Evolutionary conservation across 2,113 vertebrate genomes (phyloP).

Genomic region (Meleagris gallopavo): DNA sequence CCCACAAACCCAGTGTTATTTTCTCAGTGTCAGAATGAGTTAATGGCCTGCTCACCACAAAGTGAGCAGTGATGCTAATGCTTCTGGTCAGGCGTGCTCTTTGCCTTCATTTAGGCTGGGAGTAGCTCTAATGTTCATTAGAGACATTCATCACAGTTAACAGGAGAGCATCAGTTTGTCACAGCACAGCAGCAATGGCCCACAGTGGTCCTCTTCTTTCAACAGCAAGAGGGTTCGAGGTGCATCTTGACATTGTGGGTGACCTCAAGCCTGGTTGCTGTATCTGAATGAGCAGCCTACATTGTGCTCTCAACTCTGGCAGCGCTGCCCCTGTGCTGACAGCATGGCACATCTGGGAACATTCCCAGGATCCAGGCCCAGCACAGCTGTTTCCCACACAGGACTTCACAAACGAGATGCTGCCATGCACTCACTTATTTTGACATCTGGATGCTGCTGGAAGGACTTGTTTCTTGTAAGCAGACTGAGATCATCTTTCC

Average conservation of each 20-base stretch:
- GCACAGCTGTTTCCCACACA: background rate
- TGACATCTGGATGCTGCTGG: conserved; percentile 24
- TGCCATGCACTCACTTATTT: background rate
- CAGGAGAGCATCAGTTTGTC: background rate
- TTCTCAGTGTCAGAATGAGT: background rate
- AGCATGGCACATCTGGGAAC: background rate
- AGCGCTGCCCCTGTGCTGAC: background rate
- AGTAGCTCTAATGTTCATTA: background rate
- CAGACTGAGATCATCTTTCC: conserved; percentile 1
- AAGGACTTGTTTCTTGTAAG: conserved; percentile 18
- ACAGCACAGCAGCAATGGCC: background rate
- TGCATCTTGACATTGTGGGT: background rate
- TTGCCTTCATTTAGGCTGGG: background rate
- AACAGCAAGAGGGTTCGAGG: background rate
- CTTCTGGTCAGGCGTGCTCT: background rate
- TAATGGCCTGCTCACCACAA: background rate
- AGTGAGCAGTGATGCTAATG: background rate
- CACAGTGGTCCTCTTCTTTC: background rate
- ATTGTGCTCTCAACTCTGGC: background rate
- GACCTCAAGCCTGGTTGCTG: background rate
- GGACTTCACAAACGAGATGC: conserved; percentile 1
- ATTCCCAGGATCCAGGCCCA: background rate
- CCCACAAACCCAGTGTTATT: background rate
- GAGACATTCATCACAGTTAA: background rate
- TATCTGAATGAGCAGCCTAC: background rate